phyloP scores from a whole-genome alignment of 92 coral and sea anemone species.

The Muricea muricata region DNA sequence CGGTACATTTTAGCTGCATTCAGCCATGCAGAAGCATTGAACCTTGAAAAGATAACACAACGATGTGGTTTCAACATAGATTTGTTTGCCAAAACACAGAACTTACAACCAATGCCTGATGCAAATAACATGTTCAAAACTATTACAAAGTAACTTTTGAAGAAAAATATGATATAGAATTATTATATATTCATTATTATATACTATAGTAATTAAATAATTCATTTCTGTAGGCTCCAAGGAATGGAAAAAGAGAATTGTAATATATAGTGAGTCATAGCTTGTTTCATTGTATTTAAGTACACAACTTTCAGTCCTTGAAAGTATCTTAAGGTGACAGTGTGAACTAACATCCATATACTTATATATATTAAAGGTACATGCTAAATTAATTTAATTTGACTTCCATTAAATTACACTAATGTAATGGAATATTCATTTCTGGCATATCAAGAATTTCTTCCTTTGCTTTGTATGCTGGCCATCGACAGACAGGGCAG shows the following conservation, averaged over 20 bases:
- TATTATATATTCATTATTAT: neutral
- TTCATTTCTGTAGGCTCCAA: neutral
- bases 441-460: conserved; percentile 10
- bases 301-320: neutral
- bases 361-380: no score
- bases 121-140: conserved; percentile 78
- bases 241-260: neutral
- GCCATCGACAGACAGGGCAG: conserved; percentile 99
- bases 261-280: neutral
- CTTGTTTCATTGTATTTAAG: neutral
- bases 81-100: conserved; percentile 5
- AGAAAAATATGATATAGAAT: neutral
- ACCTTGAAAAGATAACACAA: neutral
- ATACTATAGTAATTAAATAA: neutral
- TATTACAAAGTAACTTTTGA: neutral
- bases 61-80: conserved; percentile 68
- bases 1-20: conserved; percentile 65
- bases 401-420: neutral
- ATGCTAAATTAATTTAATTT: no score
- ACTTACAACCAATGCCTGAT: conserved; percentile 12
- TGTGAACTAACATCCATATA: no score
- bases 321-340: neutral
- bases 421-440: no score
- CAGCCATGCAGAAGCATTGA: conserved; percentile 39
- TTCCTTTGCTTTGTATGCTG: conserved; percentile 83